Percentiles rank a stretch among this genome's conserved stretches.
Conservation (phyloP, 2,797 vertebrate genomes). For the Cuniculus paca region DNA sequence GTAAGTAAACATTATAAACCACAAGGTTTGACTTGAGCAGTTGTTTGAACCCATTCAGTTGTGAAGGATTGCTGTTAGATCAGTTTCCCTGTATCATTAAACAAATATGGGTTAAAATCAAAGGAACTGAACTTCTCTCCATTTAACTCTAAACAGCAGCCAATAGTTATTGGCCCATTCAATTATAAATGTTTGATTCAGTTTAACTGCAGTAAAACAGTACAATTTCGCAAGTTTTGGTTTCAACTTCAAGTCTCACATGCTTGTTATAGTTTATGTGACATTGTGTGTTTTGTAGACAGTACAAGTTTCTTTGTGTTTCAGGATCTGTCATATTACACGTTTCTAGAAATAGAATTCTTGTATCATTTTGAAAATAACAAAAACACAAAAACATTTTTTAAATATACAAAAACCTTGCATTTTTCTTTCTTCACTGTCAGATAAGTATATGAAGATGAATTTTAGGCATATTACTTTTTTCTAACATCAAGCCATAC, state of each 20-base stretch:
- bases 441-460: neutral
- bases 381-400: neutral
- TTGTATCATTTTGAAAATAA: conserved; percentile 20
- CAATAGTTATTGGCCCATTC: neutral
- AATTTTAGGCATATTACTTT: neutral
- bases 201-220: neutral
- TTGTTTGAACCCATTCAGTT: neutral
- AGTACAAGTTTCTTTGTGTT: neutral
- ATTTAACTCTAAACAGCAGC: neutral
- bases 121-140: neutral
- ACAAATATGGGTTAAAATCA: neutral
- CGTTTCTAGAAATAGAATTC: neutral
- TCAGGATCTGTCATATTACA: neutral
- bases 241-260: neutral
- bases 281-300: neutral
- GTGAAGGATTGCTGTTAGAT: neutral
- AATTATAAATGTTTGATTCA: neutral
- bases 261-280: neutral
- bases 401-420: neutral
- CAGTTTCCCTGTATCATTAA: neutral
- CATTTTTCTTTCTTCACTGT: neutral
- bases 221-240: neutral
- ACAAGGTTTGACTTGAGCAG: neutral
- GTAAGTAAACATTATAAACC: neutral
- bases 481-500: neutral